Conservation (phyloP, 2,888 invertebrate genomes). For the Protula sp. region DNA sequence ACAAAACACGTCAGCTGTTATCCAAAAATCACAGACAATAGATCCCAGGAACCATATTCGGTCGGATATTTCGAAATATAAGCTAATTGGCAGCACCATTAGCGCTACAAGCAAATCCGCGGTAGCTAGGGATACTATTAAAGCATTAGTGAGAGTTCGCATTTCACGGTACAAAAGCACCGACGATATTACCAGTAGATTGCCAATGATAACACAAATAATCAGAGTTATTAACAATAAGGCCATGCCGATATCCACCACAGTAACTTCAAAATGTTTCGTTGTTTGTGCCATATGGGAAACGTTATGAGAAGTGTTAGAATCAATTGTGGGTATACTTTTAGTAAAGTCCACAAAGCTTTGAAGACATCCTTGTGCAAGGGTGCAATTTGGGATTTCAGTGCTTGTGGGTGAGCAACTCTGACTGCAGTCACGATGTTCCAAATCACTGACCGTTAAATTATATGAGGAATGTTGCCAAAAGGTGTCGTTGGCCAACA, state of each 20-base stretch:
- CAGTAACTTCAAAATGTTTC: conserved; percentile 5
- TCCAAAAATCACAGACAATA: conserved; percentile 27
- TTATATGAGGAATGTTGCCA: too few species aligned
- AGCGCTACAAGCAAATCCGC: conserved; percentile 49
- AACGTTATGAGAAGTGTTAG: too few species aligned
- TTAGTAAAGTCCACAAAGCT: too few species aligned
- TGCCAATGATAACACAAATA: conserved; percentile 35
- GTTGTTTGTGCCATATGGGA: neutral
- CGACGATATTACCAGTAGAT: conserved; percentile 48
- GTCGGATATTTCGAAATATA: conserved; percentile 32
- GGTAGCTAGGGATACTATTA: conserved; percentile 50
- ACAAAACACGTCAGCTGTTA: conserved; percentile 32
- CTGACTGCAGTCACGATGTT: too few species aligned
- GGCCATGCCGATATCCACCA: conserved; percentile 8
- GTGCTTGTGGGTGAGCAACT: too few species aligned
- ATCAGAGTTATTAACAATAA: conserved; percentile 18
- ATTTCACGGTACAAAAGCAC: conserved; percentile 50
- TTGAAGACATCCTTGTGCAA: too few species aligned
- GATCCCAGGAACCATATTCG: conserved; percentile 18
- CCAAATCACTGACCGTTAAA: too few species aligned
- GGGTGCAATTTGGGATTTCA: too few species aligned
- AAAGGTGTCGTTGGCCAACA: too few species aligned
- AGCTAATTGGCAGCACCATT: conserved; percentile 49
- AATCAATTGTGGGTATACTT: too few species aligned
- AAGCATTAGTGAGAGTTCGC: conserved; percentile 51